phyloP scores from a whole-genome alignment of 2,797 vertebrate species.

The Pipistrellus pygmaeus region DNA sequence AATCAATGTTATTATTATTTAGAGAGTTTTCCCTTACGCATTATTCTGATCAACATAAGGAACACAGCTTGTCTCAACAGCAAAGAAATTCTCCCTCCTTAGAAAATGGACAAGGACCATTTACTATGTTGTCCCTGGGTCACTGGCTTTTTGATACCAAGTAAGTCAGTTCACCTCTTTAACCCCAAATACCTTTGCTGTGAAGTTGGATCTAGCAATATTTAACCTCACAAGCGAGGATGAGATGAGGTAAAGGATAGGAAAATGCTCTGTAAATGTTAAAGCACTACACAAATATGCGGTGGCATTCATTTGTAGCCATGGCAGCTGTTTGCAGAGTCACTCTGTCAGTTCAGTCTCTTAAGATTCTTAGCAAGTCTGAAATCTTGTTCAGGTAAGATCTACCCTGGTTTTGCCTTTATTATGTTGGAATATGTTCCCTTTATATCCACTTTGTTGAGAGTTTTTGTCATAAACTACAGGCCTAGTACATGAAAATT shows the following conservation, averaged over 20 bases:
- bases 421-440: background rate
- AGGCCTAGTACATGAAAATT: no score
- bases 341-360: slow-evolving; percentile 58
- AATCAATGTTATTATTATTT: background rate
- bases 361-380: slow-evolving; percentile 19
- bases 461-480: background rate
- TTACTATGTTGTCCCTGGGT: slow-evolving; percentile 4
- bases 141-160: background rate
- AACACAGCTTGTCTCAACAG: background rate
- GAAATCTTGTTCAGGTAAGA: slow-evolving; percentile 60
- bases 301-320: slow-evolving; percentile 65
- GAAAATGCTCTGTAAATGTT: slow-evolving; percentile 73
- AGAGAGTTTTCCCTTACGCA: background rate
- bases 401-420: background rate
- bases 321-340: slow-evolving; percentile 54
- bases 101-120: background rate
- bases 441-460: background rate
- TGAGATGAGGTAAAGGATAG: slow-evolving; percentile 31
- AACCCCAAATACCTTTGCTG: background rate
- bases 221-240: slow-evolving; percentile 56
- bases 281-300: slow-evolving; percentile 55
- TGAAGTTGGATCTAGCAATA: slow-evolving; percentile 11
- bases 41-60: background rate
- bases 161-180: slow-evolving; percentile 1
- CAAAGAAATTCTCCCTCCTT: background rate